Percentiles rank a stretch among this genome's conserved stretches.
Conservation (phyloP, 2,113 vertebrate genomes). For the Hippopotamus amphibius region DNA sequence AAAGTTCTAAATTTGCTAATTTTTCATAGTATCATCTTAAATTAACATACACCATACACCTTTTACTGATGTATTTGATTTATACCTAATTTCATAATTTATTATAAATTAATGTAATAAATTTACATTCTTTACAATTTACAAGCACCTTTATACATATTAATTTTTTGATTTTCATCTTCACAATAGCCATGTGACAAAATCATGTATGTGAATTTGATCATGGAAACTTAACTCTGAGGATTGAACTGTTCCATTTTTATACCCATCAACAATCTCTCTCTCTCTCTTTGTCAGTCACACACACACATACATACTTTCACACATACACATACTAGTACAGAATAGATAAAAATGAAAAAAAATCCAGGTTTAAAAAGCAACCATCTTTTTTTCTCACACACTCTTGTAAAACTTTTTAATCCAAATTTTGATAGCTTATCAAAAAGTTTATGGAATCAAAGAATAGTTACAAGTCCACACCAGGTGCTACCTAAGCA, state of each 20-base stretch:
- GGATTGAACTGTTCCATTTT: background rate
- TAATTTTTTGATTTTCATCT: conserved; percentile 2
- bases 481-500: accelerated
- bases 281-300: background rate
- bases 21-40: background rate
- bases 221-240: background rate
- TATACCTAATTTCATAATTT: background rate
- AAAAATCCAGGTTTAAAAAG: conserved; percentile 19
- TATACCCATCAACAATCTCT: background rate
- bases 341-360: background rate
- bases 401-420: background rate
- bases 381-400: background rate
- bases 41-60: background rate
- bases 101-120: background rate
- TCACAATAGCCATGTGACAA: background rate
- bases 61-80: background rate
- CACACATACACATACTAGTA: background rate
- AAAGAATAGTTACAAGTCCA: background rate
- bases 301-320: background rate
- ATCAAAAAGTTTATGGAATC: background rate
- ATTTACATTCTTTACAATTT: background rate
- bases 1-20: background rate
- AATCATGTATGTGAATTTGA: background rate
- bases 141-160: background rate
- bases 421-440: background rate